A percentile compares a stretch with the other conserved stretches of the same genome.
Evolutionary conservation across 92 coral and sea anemone species (phyloP).

Genomic region (Anthopleura xanthogrammica): DNA sequence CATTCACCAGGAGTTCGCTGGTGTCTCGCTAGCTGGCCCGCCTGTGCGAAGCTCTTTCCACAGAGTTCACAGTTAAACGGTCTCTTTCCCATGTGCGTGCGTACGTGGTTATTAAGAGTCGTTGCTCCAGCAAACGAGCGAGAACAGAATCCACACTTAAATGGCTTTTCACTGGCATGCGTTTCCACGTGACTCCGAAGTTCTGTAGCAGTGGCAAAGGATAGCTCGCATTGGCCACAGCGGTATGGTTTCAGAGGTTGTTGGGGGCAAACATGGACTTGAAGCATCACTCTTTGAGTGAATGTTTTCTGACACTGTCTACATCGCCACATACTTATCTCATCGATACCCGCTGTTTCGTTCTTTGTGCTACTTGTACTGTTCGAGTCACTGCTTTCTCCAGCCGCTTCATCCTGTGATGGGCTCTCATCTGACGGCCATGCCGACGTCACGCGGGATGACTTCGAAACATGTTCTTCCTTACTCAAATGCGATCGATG

Average conservation of each 20-base stretch:
- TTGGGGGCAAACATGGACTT: conserved; percentile 87
- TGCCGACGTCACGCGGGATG: not conserved
- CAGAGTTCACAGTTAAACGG: conserved; percentile 77
- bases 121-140: conserved; percentile 97
- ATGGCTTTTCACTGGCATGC: conserved; percentile 90
- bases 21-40: conserved; percentile 78
- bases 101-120: conserved; percentile 93
- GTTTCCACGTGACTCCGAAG: conserved; percentile 91
- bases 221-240: conserved; percentile 90
- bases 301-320: conserved; percentile 88
- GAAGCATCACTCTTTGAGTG: conserved; percentile 87
- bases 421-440: conserved; percentile 6
- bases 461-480: not conserved
- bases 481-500: not conserved
- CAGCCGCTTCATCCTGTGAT: conserved; percentile 5
- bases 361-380: conserved; percentile 13
- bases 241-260: conserved; percentile 88
- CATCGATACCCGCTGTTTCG: conserved; percentile 22
- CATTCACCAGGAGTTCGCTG: conserved; percentile 56
- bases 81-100: conserved; percentile 94
- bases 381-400: conserved; percentile 19
- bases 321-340: conserved; percentile 87
- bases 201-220: conserved; percentile 77
- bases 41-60: conserved; percentile 78
- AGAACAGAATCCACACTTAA: conserved; percentile 94